Percentiles rank a stretch among this genome's conserved stretches.
Evolutionary conservation across 2,797 vertebrate species (phyloP).

Genomic region (Semotilus atromaculatus): DNA sequence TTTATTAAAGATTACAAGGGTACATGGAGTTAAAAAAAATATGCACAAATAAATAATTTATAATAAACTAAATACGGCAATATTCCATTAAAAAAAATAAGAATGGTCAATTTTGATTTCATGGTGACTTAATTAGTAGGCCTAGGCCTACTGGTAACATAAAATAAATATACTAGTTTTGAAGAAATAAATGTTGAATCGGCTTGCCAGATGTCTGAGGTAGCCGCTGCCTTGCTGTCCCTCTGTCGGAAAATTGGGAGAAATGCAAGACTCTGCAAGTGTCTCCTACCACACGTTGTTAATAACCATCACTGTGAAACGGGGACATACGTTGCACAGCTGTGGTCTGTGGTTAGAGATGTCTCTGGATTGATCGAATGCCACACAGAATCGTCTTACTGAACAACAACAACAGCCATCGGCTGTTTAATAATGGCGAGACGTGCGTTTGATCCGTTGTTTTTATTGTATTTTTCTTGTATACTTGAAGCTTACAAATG

Average conservation of each 20-base stretch:
- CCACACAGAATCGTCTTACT: slow-evolving; percentile 39
- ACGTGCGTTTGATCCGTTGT: not conserved
- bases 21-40: not conserved
- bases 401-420: slow-evolving; percentile 39
- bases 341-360: slow-evolving; percentile 43
- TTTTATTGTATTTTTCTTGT: not conserved
- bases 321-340: slow-evolving; percentile 37
- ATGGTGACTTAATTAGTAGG: not conserved
- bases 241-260: slow-evolving; percentile 43
- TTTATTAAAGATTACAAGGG: not conserved
- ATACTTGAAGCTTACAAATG: not conserved
- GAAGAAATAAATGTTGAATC: not conserved
- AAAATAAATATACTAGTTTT: not conserved
- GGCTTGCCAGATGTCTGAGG: slow-evolving; percentile 10
- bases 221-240: slow-evolving; percentile 11
- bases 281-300: slow-evolving; percentile 4
- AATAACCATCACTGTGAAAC: slow-evolving; percentile 13
- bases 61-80: not conserved
- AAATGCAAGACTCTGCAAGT: slow-evolving; percentile 24
- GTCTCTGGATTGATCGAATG: slow-evolving; percentile 38
- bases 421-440: slow-evolving; percentile 25
- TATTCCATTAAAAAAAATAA: not conserved
- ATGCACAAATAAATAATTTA: accelerated
- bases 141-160: not conserved
- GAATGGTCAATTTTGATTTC: not conserved